Evolutionary conservation across 2,797 vertebrate genomes (phyloP), one percentile per base, ranked within the genome.

Genomic region (Sebastes reedi): DNA sequence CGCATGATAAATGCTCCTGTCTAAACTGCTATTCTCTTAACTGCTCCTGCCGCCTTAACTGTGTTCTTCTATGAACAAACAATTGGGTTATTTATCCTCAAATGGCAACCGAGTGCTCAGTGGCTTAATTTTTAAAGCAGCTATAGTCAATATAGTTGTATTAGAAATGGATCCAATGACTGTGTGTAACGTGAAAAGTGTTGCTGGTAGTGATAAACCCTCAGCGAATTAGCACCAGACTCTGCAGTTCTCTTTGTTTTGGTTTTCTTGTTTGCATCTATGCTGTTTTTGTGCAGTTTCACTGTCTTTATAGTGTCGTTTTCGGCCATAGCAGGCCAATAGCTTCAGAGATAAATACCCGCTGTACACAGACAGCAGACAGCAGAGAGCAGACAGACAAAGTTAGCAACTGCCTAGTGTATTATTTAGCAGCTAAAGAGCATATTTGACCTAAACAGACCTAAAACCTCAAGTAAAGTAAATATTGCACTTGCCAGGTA

Each of bases 1-100:
- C 46, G 79, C 80, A 62, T 90, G 89, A 91, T 84, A 65, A 85
- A 90, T 80, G 80, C 59, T 72, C 24, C 77, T 74, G 83, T 85
- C 78, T 82, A 67, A 80, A 72, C 77, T 52, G 27, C 42, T 82
- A 67, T 30, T 68, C 34, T 70, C 56, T 72, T 76, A 76, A 67
- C 68, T 67, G 25, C 55, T 75, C 22, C 73, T 39, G 22, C 58
- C 12, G 25, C 72, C 70, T 65, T 36, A 66, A 42, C 83, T 60
- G 13, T 54, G 68, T 36, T 66, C 34, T 59, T 78, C 50, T 27
- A 22, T 68, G 61, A 70, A 72, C 30, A 56, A 76, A 65, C 24
- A 55, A 22, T 2, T 42, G n/a, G 34, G 9, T 56, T 73, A 68
- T 75, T 80, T 77, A 27, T 73, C 64, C n/a, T 52, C 20, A 24